These are phyloP conservation scores for Araneus ventricosus DNA, from an alignment of 1,140 invertebrate species.

Conservation along the genomic window DNA sequence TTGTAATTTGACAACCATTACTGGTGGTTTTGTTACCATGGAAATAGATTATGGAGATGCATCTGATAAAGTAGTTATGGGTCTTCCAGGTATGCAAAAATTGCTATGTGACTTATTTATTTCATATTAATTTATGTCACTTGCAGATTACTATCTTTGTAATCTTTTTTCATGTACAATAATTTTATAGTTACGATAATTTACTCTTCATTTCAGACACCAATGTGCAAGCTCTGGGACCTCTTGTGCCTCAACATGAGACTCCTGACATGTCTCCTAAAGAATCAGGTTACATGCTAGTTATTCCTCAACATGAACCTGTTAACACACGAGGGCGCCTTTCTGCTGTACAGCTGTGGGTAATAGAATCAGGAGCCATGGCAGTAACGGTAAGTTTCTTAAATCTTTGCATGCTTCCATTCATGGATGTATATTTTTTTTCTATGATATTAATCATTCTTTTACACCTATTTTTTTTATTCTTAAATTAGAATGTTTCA, in stretches of 20 bases:
- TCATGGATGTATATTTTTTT: background rate
- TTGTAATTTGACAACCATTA: conserved; percentile 75
- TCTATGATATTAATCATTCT: background rate
- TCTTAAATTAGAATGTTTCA: too few relatives aligned
- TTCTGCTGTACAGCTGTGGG: conserved; percentile 68
- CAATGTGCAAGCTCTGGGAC: conserved; percentile 62
- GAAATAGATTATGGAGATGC: conserved; percentile 76
- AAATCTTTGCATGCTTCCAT: background rate
- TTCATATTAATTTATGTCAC: background rate
- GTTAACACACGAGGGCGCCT: conserved; percentile 54
- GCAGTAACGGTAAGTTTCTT: conserved; percentile 64
- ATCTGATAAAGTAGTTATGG: conserved; percentile 66
- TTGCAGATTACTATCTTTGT: too few relatives aligned
- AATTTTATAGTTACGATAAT: background rate
- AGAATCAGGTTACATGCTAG: conserved; percentile 72
- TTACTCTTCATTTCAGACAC: conserved; percentile 54
- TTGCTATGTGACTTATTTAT: background rate
- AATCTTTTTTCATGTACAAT: too few relatives aligned
- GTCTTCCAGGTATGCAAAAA: conserved; percentile 72
- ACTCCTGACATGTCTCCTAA: conserved; percentile 70
- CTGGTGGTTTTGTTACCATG: conserved; percentile 75
- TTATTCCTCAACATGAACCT: conserved; percentile 62
- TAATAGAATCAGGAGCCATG: conserved; percentile 69
- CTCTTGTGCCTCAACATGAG: conserved; percentile 57
- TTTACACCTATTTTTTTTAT: background rate